These are phyloP conservation scores for Gryllus bimaculatus DNA, from an alignment of 1,140 invertebrate species.

Conservation along the genomic window DNA sequence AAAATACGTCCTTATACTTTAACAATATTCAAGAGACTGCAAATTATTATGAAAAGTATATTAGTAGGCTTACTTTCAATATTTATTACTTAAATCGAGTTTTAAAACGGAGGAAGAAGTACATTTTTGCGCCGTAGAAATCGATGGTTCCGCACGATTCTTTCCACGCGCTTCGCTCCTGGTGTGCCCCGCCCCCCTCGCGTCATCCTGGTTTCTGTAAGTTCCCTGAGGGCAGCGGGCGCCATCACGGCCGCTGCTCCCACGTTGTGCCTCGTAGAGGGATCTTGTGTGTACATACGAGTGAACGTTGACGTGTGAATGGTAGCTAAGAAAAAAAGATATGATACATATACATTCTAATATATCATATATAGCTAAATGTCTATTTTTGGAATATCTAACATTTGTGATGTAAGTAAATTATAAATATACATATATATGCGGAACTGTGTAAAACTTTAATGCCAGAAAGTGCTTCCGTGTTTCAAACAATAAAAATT, in stretches of 20 bases:
- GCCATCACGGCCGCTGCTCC: not conserved
- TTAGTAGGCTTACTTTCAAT: too few relatives aligned
- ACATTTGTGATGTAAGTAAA: constrained; percentile 19
- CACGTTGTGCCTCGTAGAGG: not conserved
- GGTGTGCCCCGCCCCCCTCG: too few relatives aligned
- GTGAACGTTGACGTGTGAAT: not conserved
- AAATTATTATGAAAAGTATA: too few relatives aligned
- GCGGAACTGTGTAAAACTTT: constrained; percentile 11
- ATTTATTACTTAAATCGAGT: too few relatives aligned
- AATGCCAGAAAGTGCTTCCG: constrained; percentile 16
- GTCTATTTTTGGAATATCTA: constrained; percentile 22
- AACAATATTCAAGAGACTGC: too few relatives aligned
- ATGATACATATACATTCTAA: not conserved
- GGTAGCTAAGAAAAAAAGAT: not conserved
- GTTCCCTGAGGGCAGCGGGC: too few relatives aligned
- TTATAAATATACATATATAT: constrained; percentile 15
- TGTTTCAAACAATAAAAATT: constrained; percentile 19
- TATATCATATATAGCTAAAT: constrained; percentile 16
- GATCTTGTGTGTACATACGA: not conserved
- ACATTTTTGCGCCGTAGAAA: too few relatives aligned
- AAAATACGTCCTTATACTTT: too few relatives aligned
- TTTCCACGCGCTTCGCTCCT: too few relatives aligned
- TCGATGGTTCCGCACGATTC: too few relatives aligned
- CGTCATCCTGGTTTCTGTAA: too few relatives aligned
- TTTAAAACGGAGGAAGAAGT: too few relatives aligned